Conservation (phyloP, 1,140 invertebrate genomes). For the Hetaerina americana region DNA sequence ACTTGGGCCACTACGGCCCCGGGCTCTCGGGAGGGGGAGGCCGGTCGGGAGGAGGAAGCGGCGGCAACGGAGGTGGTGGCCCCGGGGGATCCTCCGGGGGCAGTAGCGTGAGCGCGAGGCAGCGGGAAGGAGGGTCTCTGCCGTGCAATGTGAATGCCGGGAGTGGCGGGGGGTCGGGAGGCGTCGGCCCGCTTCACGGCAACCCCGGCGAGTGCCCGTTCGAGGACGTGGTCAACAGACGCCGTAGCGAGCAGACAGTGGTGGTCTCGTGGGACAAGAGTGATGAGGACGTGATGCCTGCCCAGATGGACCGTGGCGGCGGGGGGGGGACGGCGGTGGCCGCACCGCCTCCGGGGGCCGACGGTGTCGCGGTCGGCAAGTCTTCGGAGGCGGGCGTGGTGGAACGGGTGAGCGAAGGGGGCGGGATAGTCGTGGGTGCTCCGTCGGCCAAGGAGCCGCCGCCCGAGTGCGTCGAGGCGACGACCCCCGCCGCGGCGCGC, state of each 20-base stretch:
- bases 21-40: not conserved
- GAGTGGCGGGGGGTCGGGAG: conserved; percentile 25
- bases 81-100: not conserved
- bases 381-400: not conserved
- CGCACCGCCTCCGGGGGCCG: not conserved
- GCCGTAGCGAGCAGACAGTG: not conserved
- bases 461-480: too few relatives aligned
- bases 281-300: not conserved
- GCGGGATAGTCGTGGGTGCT: too few relatives aligned
- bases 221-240: not conserved
- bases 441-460: too few relatives aligned
- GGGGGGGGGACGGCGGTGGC: not conserved
- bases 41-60: not conserved
- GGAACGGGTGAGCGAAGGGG: too few relatives aligned
- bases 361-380: not conserved
- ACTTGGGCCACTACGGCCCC: not conserved
- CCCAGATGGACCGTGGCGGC: not conserved
- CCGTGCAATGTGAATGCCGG: conserved; percentile 42
- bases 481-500: too few relatives aligned
- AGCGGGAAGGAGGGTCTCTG: conserved; percentile 49
- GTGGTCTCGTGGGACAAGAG: not conserved
- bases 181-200: conserved; percentile 27
- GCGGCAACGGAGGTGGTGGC: not conserved
- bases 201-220: conserved; percentile 29
- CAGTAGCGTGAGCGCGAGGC: conserved; percentile 40